Percentiles rank a stretch among this genome's conserved stretches.
phyloP scores from a whole-genome alignment of 2,888 invertebrate species.

The Sinotaia quadrata region DNA sequence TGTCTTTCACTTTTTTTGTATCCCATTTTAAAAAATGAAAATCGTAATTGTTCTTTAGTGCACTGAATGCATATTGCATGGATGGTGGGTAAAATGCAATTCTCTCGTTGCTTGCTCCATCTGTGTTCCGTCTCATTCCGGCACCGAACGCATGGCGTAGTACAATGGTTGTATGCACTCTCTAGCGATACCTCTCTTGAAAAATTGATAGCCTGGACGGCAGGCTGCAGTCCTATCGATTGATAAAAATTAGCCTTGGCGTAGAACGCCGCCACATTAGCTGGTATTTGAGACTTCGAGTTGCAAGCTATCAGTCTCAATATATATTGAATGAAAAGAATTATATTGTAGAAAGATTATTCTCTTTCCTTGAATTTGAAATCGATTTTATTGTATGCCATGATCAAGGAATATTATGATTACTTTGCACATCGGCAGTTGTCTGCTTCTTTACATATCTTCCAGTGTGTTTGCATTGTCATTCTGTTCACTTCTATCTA shows the following conservation, averaged over 20 bases:
- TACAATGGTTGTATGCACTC: constrained; percentile 8
- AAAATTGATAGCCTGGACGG: constrained; percentile 20
- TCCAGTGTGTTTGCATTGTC: neutral
- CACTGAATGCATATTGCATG: constrained; percentile 20
- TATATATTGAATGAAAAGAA: too few species aligned
- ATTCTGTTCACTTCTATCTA: neutral
- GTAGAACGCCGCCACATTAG: too few species aligned
- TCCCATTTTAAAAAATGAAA: too few species aligned
- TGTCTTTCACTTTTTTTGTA: too few species aligned
- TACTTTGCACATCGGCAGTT: neutral
- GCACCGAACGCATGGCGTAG: neutral
- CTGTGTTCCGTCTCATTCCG: constrained; percentile 8
- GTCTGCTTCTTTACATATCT: neutral
- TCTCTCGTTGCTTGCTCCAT: neutral
- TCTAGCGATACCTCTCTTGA: constrained; percentile 4
- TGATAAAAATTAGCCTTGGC: neutral
- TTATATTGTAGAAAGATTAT: too few species aligned
- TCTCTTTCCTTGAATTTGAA: too few species aligned
- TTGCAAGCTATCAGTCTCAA: too few species aligned
- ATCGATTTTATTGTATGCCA: too few species aligned
- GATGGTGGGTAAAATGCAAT: constrained; percentile 8
- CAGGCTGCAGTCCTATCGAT: constrained; percentile 14
- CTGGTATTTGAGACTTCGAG: too few species aligned
- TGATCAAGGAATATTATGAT: neutral
- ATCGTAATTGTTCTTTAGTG: too few species aligned